Evolutionary conservation across 30 jellyfish, hydroid and myxozoan genomes (phyloP).

Genomic region (Clytia hemisphaerica): DNA sequence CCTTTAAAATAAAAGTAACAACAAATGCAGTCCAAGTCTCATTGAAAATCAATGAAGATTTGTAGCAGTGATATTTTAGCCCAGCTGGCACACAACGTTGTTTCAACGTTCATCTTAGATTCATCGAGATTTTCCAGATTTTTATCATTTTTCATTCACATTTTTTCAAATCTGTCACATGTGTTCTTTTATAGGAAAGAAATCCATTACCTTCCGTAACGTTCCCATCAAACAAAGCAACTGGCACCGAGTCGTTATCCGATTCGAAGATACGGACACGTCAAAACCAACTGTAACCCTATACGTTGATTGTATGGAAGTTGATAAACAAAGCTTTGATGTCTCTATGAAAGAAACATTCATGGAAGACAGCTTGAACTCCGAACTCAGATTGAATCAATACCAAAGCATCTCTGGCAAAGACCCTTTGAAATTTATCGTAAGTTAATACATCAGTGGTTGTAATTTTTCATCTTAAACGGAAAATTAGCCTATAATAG

Average conservation of each 20-base stretch:
- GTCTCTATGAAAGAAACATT: conserved; percentile 43
- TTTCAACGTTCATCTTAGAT: too few relatives aligned
- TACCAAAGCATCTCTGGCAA: conserved; percentile 41
- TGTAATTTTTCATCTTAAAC: neutral
- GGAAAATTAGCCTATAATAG: neutral
- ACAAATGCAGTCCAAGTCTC: too few relatives aligned
- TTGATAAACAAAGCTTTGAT: conserved; percentile 52
- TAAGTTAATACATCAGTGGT: conserved; percentile 16
- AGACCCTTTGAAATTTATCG: conserved; percentile 76
- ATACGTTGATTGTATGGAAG: conserved; percentile 73
- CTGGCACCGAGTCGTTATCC: conserved; percentile 87
- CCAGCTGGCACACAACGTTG: too few relatives aligned
- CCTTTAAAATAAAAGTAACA: too few relatives aligned
- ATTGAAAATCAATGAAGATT: too few relatives aligned
- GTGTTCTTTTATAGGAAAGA: too few relatives aligned
- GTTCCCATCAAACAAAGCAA: conserved; percentile 71
- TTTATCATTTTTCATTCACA: too few relatives aligned
- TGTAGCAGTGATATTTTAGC: too few relatives aligned
- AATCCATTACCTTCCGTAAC: conserved; percentile 43
- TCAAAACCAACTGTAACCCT: conserved; percentile 60
- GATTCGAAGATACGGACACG: conserved; percentile 40
- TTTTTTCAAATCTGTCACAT: too few relatives aligned
- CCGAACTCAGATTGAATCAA: conserved; percentile 81
- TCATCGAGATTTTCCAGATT: too few relatives aligned
- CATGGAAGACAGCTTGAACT: conserved; percentile 44